Base-by-base conservation (phyloP, 2,888 invertebrate genomes). In the Leptinotarsa tumamoca region DNA sequence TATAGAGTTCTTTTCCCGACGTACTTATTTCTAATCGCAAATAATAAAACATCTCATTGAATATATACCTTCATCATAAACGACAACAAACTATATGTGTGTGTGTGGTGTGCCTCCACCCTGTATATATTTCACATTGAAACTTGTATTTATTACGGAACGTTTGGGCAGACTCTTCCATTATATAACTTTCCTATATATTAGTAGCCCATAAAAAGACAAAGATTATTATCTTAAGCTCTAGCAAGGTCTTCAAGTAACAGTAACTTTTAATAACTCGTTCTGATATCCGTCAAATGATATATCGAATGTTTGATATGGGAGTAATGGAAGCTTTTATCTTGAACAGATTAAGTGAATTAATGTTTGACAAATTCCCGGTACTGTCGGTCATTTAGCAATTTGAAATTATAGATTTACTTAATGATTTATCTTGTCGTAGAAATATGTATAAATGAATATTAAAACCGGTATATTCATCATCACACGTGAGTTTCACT, bases 141-240 rank as follows among this genome's bases (percentile, higher is more conserved):
- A 58, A 58, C 27, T 17, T 33, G 10, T 43, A 63, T 63, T 58
- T 63, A 63, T 63, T 33, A 63, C 43, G 33, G n/a, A 63, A 43
- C n/a, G 33, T 43, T n/a, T 43, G 27, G 63, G 63, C 33, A 63
- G 63, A 33, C 27, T 17, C 43, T 33, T 17, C 43, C 63, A 63
- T 63, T 63, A 63, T 33, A 63, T 43, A 63, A 63, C 63, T 27
- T n/a, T 33, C 43, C 63, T 33, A 63, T 63, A 63, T 33, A 33
- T 63, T 33, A 63, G 3, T 63, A 63, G 63, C n/a, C 63, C 33
- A 63, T 63, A 63, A 63, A 63, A 63, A 63, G 63, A n/a, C 43
- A 7, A 63, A 63, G 63, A 63, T 63, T 33, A 63, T 63, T 63
- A 63, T 63, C 43, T 10, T 13, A 43, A 43, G 43, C 63, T 63